Evolutionary conservation across 2,113 vertebrate genomes (phyloP), one percentile per base, ranked within the genome.

Genomic region (Leiothrix lutea): DNA sequence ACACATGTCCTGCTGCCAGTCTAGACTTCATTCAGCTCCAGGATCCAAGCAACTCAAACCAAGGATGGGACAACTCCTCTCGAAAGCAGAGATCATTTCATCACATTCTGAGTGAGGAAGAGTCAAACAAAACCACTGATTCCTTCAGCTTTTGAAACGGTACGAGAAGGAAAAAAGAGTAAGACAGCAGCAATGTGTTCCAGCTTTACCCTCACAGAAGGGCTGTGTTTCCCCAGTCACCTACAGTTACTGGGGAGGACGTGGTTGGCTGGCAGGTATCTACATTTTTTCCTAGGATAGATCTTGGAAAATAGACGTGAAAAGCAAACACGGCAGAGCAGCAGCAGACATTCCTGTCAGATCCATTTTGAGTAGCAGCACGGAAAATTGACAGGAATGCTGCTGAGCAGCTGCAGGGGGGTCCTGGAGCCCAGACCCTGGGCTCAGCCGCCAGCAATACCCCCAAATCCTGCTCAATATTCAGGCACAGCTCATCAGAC

Each of bases 351-450:
- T 78, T 95, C 64, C 94, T 60, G 88, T 92, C 80, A 86, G 80
- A 94, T 92, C 72, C 91, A 92, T 92, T 95, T 83, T 0, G 4
- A 86, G 92, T 3, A 73, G 56, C 92, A 92, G 94, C 82, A 86
- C 5, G 17, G 95, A 94, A 96, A 94, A 88, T 47, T 47, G 80
- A 92, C 64, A 94, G 94, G 88, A 97, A 96, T 86, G 88, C 67
- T 9, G 0, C 75, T 14, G 60, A 95, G 95, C 96, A 96, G 96
- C 94, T 86, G 96, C 88, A 86, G 38, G 44, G 88, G 82, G 64
- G 90, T 94, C 86, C 67, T 8, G 2, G n/a, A 77, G 67, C 73
- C 31, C 74, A 56, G 61, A 26, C 31, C 53, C 45, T n/a, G 31
- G 14, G 0, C 40, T 79, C 16, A 4, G 53, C 33, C 0, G 5